Evolutionary conservation across 2,888 invertebrate genomes (phyloP).

Genomic region (Urechis unicinctus): DNA sequence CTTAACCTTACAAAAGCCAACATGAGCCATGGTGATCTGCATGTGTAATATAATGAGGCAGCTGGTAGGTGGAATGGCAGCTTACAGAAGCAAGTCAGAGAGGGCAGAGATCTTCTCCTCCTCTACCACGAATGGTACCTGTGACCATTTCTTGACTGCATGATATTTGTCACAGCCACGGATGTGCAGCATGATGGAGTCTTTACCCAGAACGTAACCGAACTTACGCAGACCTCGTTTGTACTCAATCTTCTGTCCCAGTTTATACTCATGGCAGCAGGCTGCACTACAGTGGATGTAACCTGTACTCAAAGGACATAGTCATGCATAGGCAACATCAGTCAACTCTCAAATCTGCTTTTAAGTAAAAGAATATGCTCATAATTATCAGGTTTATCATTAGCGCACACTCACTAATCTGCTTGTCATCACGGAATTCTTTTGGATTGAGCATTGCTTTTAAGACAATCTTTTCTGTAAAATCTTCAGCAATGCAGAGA

Average conservation of each 20-base stretch:
- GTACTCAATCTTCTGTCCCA: conserved; percentile 5
- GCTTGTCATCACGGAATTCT: background rate
- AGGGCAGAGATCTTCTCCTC: conserved; percentile 1
- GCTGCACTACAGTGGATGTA: background rate
- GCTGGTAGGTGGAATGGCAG: background rate
- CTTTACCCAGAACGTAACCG: conserved; percentile 6
- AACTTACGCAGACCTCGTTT: background rate
- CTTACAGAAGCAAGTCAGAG: background rate
- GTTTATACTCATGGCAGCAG: conserved; percentile 1
- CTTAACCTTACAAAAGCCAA: too few species aligned
- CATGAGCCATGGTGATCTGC: too few species aligned
- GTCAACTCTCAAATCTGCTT: background rate
- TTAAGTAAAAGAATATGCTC: background rate
- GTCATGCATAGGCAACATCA: background rate
- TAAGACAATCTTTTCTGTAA: background rate
- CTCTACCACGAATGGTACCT: conserved; percentile 3
- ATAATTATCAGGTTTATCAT: background rate
- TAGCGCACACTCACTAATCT: conserved; percentile 1
- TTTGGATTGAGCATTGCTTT: background rate
- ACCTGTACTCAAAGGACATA: background rate
- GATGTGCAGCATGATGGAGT: background rate
- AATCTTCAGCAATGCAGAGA: conserved; percentile 6
- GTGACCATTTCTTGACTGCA: conserved; percentile 5
- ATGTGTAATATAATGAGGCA: too few species aligned
- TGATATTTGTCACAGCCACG: background rate